These are phyloP conservation scores for Heliconius hortense DNA, from an alignment of 2,888 invertebrate genomes.

Conservation along the genomic window DNA sequence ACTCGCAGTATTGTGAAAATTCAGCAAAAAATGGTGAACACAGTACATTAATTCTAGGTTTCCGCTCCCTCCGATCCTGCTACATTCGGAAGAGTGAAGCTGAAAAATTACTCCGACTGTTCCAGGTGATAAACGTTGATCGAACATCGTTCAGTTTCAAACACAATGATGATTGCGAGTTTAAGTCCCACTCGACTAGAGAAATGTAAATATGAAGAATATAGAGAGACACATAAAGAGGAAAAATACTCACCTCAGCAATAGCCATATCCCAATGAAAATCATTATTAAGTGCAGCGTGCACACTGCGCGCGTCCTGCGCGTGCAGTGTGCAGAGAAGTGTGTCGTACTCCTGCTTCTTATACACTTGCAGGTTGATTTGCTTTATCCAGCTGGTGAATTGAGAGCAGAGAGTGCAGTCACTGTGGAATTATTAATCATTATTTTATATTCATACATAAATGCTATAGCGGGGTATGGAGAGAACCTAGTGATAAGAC, in stretches of 20 bases:
- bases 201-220: no score
- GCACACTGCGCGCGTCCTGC: conserved; percentile 66
- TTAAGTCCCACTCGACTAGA: no score
- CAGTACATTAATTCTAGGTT: not conserved
- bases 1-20: not conserved
- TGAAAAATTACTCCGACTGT: no score
- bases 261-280: conserved; percentile 83
- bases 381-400: conserved; percentile 79
- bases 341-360: conserved; percentile 77
- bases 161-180: no score
- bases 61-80: not conserved
- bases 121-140: no score
- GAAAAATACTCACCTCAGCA: conserved; percentile 64
- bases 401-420: conserved; percentile 74
- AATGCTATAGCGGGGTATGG: no score
- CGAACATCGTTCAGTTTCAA: no score
- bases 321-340: conserved; percentile 73
- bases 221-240: not conserved
- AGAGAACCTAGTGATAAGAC: no score
- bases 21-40: not conserved
- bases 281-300: conserved; percentile 67
- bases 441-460: not conserved
- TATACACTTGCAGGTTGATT: conserved; percentile 78
- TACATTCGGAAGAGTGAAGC: not conserved
- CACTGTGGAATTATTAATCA: conserved; percentile 52